Percentiles rank a stretch among this genome's conserved stretches.
phyloP scores from a whole-genome alignment of 2,113 vertebrate genomes.

The Seriola aureovittata region DNA sequence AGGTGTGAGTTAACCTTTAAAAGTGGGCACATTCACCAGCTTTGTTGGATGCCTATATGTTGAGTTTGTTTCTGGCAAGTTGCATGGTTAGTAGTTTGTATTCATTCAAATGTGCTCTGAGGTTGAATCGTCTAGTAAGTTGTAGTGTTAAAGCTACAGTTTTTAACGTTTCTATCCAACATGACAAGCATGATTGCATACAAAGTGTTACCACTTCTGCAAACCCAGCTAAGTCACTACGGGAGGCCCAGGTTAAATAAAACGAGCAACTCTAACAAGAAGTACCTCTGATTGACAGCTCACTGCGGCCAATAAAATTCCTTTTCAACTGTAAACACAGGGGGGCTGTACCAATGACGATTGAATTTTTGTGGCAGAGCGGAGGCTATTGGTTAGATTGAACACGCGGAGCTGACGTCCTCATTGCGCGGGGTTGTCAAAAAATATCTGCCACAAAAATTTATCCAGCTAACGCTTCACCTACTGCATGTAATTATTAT shows the following conservation, averaged over 20 bases:
- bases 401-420: slow-evolving; percentile 47
- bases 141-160: neutral
- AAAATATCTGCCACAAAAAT: slow-evolving; percentile 1
- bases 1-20: too few relatives aligned
- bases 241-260: neutral
- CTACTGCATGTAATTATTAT: neutral
- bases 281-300: slow-evolving; percentile 26
- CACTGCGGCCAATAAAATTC: slow-evolving; percentile 41
- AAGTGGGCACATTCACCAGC: neutral
- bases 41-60: neutral
- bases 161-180: neutral
- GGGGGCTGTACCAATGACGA: neutral
- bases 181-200: neutral
- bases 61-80: neutral
- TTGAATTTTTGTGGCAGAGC: accelerated
- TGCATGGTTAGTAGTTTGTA: neutral
- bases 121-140: neutral
- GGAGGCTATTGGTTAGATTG: slow-evolving; percentile 68
- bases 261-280: neutral
- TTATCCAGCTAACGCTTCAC: neutral
- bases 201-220: neutral
- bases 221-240: neutral
- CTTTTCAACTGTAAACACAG: slow-evolving; percentile 14
- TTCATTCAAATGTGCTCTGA: neutral
- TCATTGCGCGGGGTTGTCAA: slow-evolving; percentile 78